Evolutionary conservation across 2,888 invertebrate genomes (phyloP), one percentile per base, ranked within the genome.

Genomic region (Bimastos eiseni): DNA sequence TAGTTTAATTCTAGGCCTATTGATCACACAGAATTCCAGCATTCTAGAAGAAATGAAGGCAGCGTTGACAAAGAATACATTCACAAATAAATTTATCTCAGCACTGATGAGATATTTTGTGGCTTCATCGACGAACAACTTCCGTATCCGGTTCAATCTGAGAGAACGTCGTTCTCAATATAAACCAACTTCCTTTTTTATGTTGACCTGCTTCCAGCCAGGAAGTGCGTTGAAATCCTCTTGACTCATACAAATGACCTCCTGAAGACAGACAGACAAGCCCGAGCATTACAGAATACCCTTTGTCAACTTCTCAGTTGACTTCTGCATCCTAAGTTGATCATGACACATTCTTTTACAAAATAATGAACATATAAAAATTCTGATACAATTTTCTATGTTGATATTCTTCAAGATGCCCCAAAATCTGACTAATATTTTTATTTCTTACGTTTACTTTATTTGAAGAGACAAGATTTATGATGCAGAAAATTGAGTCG

Each of bases 141-240:
- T 24, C 70, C 30, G 70, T 70, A 70, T n/a, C 70, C 15, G 70
- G 0, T 70, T n/a, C 70, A 70, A n/a, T n/a, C 70, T n/a, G 30
- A n/a, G 70, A 70, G 11, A n/a, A 5, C 13, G 30, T n/a, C 8
- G 70, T 11, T 70, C 34, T 91, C 93, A 98, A 96, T 98, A 98
- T 93, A 98, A 96, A 93, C 97, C 98, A 90, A 97, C 97, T 94
- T 97, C 97, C 95, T 98, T 98, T 96, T 98, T 98, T 94, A 98
- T 95, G 94, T 97, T 97, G 86, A 97, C 97, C 95, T 98, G 98
- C 95, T 98, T 98, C 98, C 98, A 98, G 33, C 96, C 95, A 21
- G 98, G 98, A 92, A 98, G 96, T 92, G 96, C 96, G 92, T 97
- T 96, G 95, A 98, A 98, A 94, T 98, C 98, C 93, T 97, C 97